phyloP scores from a whole-genome alignment of 1,140 invertebrate species.

The Chrysoperla carnea region DNA sequence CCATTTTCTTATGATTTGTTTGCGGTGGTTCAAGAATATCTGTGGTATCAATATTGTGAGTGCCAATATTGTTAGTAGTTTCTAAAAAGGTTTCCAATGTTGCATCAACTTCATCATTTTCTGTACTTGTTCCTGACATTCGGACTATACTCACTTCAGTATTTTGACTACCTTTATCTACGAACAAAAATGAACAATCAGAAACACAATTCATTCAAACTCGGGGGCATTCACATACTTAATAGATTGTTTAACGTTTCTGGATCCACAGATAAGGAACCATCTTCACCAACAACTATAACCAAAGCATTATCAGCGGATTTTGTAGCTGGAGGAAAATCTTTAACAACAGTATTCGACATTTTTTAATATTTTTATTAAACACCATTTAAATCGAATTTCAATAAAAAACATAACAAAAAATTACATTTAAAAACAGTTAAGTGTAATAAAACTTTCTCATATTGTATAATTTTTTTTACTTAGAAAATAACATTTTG shows the following conservation, averaged over 20 bases:
- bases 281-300: slow-evolving; percentile 5
- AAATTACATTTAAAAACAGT: too few relatives aligned
- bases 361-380: background rate
- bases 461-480: too few relatives aligned
- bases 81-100: slow-evolving; percentile 25
- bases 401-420: too few relatives aligned
- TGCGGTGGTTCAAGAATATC: too few relatives aligned
- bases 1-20: too few relatives aligned
- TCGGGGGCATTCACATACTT: slow-evolving; percentile 1
- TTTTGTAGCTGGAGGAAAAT: background rate
- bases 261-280: slow-evolving; percentile 8
- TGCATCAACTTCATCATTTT: slow-evolving; percentile 25
- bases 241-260: slow-evolving; percentile 7
- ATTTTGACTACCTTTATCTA: slow-evolving; percentile 23
- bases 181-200: slow-evolving; percentile 7
- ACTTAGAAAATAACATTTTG: too few relatives aligned
- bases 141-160: slow-evolving; percentile 26
- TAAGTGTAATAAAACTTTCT: too few relatives aligned
- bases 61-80: background rate
- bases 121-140: slow-evolving; percentile 26
- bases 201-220: slow-evolving; percentile 4
- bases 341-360: background rate
- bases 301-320: background rate
- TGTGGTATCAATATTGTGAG: too few relatives aligned
- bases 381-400: too few relatives aligned